A percentile compares a stretch with the other conserved stretches of the same genome.
phyloP scores from a whole-genome alignment of 1,140 invertebrate genomes.

The Pseudomyrmex dendroicus region DNA sequence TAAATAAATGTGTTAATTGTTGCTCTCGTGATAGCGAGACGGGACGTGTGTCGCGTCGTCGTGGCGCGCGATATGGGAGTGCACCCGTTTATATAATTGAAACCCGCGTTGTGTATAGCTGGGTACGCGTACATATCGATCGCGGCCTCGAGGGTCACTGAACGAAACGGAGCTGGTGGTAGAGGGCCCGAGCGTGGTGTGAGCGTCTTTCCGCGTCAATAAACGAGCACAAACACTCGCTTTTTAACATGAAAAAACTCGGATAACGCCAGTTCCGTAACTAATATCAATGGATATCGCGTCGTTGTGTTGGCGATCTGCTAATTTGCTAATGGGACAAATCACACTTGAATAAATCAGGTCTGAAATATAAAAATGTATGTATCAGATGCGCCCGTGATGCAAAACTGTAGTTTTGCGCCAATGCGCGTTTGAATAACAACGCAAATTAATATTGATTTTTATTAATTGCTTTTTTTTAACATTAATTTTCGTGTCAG shows the following conservation, averaged over 20 bases:
- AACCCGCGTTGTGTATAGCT: constrained; percentile 40
- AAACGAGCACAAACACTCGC: constrained; percentile 23
- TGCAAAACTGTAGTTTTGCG: background rate
- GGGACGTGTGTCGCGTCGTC: background rate
- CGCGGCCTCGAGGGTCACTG: constrained; percentile 56
- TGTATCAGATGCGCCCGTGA: background rate
- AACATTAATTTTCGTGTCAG: background rate
- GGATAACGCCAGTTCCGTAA: background rate
- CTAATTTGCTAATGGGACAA: too few species aligned
- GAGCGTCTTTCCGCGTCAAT: constrained; percentile 25
- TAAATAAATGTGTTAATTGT: constrained; percentile 45
- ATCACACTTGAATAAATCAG: background rate
- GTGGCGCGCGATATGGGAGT: constrained; percentile 6
- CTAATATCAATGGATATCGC: too few species aligned
- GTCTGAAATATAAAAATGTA: background rate
- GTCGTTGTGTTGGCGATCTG: too few species aligned
- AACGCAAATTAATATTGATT: too few species aligned
- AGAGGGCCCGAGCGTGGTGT: constrained; percentile 12
- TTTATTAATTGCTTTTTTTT: background rate
- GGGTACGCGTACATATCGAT: constrained; percentile 47
- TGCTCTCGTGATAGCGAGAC: background rate
- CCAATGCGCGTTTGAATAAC: too few species aligned
- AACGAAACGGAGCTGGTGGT: constrained; percentile 48
- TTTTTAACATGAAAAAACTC: background rate
- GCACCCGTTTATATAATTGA: constrained; percentile 55